Evolutionary conservation across 35 echinoderm and acorn worm species (phyloP), one percentile per base, ranked within the genome.

Genomic region (Stichopus chloronotus): DNA sequence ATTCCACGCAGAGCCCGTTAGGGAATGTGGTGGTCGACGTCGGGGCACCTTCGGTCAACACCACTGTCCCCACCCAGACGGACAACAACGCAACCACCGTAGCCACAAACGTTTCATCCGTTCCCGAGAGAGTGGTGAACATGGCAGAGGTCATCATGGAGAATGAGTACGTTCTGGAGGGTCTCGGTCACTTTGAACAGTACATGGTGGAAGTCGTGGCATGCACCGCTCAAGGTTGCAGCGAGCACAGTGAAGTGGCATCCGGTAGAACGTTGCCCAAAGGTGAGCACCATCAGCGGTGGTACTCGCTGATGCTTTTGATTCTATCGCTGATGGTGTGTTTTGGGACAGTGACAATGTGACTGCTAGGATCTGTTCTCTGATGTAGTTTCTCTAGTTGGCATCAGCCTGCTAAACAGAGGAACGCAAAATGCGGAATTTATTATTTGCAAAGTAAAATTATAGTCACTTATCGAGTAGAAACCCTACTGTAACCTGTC

Each of bases 261-360:
- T 96, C 92, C 88, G 95, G 95, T 6, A 79, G 95, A 20, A 94
- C 95, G 9, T 56, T 94, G 7, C 92, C 95, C 4, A 91, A 93
- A 79, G 78, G 95, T 96, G 16, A 91, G 88, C 91, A 7, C 5
- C 7, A 52, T 56, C 9, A 3, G 30, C 61, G 11, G 13, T 65
- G 11, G 61, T 19, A 65, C 8, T 43, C 30, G 30, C 30, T 43
- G 30, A 43, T 43, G 30, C 7, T 65, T 65, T 65, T 11, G 61
- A 65, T 65, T 65, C 11, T 9, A 8, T 19, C 61, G 13, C 30
- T 43, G 30, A 43, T 43, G 30, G 30, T 43, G 30, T 43, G 30
- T 43, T 43, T 43, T 43, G 30, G 30, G 30, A 43, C 30, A 43
- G 30, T 43, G 30, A 43, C 30, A 43, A 3, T 43, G 30, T 43